Percentiles rank a stretch among this genome's conserved stretches.
These are phyloP conservation scores for Pristionchus arcanus DNA, from an alignment of 2,888 invertebrate genomes.

Conservation along the genomic window DNA sequence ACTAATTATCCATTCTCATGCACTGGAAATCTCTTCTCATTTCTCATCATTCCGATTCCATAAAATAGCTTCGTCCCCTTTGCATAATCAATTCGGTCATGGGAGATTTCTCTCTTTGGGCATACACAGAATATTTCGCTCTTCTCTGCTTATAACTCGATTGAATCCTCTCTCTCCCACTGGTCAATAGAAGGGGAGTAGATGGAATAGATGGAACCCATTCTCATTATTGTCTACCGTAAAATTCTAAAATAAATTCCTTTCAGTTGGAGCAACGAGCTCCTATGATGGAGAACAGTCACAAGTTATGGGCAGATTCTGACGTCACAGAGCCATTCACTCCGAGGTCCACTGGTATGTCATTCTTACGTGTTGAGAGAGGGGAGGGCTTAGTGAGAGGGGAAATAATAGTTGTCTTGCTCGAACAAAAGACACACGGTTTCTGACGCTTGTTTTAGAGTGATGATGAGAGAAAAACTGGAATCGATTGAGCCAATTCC, in stretches of 20 bases:
- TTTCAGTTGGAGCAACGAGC: conserved; percentile 72
- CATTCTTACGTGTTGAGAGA: conserved; percentile 16
- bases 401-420: conserved; percentile 50
- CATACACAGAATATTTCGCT: neutral
- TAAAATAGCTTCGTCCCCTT: conserved; percentile 5
- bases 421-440: neutral
- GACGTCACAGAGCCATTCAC: conserved; percentile 73
- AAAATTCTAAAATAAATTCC: neutral
- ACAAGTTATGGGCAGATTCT: conserved; percentile 74
- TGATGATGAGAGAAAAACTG: neutral
- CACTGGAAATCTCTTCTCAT: neutral
- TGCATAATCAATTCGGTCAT: conserved; percentile 40
- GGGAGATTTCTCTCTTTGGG: neutral
- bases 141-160: conserved; percentile 46
- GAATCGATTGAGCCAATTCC: neutral
- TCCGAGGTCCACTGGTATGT: conserved; percentile 61
- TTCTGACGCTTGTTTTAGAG: conserved; percentile 14
- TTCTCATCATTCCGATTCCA: neutral
- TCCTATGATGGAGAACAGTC: conserved; percentile 77
- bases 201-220: neutral
- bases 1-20: conserved; percentile 29
- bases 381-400: conserved; percentile 55
- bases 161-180: neutral
- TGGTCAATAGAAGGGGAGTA: neutral
- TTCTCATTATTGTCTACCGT: neutral